Percentiles rank a stretch among this genome's conserved stretches.
Conservation (phyloP, 2,113 vertebrate genomes). For the Amia ocellicauda region DNA sequence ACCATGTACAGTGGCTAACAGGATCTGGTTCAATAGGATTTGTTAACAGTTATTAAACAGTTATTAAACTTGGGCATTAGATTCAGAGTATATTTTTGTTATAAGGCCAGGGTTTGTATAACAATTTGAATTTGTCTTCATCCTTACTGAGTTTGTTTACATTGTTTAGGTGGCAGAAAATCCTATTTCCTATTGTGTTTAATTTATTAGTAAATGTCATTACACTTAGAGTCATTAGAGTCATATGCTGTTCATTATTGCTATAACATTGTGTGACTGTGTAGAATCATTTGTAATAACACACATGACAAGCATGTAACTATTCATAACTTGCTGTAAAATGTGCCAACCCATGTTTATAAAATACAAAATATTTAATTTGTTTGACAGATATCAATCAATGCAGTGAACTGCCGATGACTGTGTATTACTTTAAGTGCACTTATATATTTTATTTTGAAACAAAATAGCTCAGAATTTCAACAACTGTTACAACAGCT, state of each 20-base stretch:
- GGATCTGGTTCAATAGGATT: too few species aligned
- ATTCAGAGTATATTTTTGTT: conserved; percentile 16
- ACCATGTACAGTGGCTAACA: too few species aligned
- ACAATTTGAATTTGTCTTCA: conserved; percentile 10
- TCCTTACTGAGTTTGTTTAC: conserved; percentile 20
- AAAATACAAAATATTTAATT: too few species aligned
- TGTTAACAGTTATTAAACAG: too few species aligned
- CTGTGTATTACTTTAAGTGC: conserved; percentile 13
- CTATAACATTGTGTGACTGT: too few species aligned
- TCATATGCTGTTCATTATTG: too few species aligned
- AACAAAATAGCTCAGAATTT: neutral
- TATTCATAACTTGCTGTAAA: too few species aligned
- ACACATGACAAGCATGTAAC: too few species aligned
- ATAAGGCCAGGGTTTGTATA: conserved; percentile 4
- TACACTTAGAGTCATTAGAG: neutral
- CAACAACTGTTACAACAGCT: conserved; percentile 1
- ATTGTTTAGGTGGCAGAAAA: conserved; percentile 17
- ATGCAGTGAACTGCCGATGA: conserved; percentile 5
- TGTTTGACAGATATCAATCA: neutral
- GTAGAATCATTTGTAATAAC: too few species aligned
- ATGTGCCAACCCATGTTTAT: too few species aligned
- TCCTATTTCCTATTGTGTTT: conserved; percentile 16
- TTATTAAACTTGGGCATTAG: conserved; percentile 12
- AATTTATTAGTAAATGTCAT: conserved; percentile 12
- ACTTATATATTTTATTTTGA: conserved; percentile 18